These are phyloP conservation scores for Tretioscincus oriximinensis DNA, from an alignment of 2,113 vertebrate genomes.

Conservation along the genomic window DNA sequence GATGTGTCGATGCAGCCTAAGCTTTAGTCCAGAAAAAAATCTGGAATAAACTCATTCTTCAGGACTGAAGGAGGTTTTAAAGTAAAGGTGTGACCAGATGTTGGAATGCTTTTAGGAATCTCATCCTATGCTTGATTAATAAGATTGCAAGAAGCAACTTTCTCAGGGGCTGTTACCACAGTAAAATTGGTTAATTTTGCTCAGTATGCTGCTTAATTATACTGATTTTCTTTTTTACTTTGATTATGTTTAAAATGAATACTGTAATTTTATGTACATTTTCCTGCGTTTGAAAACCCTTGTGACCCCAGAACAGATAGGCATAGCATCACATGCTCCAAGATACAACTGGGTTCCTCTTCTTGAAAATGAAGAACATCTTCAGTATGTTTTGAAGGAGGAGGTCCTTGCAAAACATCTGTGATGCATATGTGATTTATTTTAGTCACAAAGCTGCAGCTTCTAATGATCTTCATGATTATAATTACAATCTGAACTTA, in stretches of 20 bases:
- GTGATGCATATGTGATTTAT: background rate
- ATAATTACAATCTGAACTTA: conserved; percentile 25
- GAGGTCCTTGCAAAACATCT: background rate
- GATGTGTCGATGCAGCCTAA: no score
- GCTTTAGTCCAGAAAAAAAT: no score
- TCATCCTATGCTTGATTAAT: background rate
- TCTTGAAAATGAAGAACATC: background rate
- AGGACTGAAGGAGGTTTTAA: no score
- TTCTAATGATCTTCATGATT: conserved; percentile 15
- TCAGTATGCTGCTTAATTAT: background rate
- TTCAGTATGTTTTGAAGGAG: background rate
- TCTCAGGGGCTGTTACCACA: background rate
- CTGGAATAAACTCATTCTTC: no score
- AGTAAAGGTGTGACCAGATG: no score
- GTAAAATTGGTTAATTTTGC: background rate
- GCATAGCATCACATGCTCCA: background rate
- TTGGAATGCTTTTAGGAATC: background rate
- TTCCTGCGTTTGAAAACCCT: background rate
- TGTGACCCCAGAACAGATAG: background rate
- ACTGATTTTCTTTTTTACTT: background rate
- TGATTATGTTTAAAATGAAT: background rate
- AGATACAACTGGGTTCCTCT: accelerated
- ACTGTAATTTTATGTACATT: background rate
- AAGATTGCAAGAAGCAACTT: background rate
- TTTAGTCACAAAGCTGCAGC: conserved; percentile 26